Evolutionary conservation across 2,113 vertebrate species (phyloP), one percentile per base, ranked within the genome.

Genomic region (Shinisaurus crocodilurus): DNA sequence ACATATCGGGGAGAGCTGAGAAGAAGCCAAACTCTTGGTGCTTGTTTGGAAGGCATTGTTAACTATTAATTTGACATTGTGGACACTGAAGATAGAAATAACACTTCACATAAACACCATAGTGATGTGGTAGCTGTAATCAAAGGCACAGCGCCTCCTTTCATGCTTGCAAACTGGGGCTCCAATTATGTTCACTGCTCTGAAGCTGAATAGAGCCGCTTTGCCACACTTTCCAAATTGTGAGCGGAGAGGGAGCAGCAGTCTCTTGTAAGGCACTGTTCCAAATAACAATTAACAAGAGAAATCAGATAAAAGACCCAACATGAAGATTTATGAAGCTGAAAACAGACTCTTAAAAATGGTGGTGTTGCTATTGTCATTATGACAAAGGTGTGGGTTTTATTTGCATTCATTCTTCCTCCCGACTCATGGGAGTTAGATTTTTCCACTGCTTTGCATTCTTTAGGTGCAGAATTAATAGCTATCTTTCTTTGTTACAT

Each of bases 171-270:
- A 13, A 93, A 94, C 89, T 93, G 89, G 94, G 94, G 86, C 94
- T 94, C 87, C 89, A 94, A 95, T 95, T 95, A 93, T 95, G 90
- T 95, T 94, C 94, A 93, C 63, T 96, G 95, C 94, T 92, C 90
- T 97, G 95, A 96, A 96, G 95, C 93, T 94, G 92, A 96, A 95
- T 95, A 92, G 94, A 94, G 87, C 76, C 32, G 94, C 92, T 95
- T 95, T 86, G 92, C 90, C 93, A 96, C 91, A 92, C 93, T 93
- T 96, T 95, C 93, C 93, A 93, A 96, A 83, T 89, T 94, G 94
- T 95, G 94, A 89, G 89, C 82, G 83, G 83, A 37, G 50, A 90
- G 86, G 88, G 91, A 93, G 92, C 84, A 91, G 87, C 82, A 91
- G 94, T 90, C 87, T 94, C 94, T 90, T 95, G 87, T 90, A 91